Base-by-base conservation (phyloP, 2,797 vertebrate species). In the Tangara arthus region DNA sequence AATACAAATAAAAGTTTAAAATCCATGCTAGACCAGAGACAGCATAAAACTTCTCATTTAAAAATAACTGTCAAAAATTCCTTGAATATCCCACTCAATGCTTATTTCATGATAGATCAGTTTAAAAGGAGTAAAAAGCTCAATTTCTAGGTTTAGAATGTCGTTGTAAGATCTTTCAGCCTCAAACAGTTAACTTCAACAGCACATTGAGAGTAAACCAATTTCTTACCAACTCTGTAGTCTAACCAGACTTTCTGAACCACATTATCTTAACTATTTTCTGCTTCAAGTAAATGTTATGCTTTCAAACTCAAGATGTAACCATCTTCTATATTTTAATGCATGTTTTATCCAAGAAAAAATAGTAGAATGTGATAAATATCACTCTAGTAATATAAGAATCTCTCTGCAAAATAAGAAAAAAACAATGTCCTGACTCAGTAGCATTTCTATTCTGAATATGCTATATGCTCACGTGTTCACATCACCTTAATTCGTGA, bases 391-490 rank as follows among this genome's bases (percentile, higher is more conserved):
- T 35, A 65, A 63, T 79, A 46, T 26, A 39, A 21, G 3, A 72
- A 55, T 52, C 16, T 53, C 49, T 72, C 37, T 59, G 28, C 9
- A 89, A 89, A 82, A 70, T 56, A 70, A 79, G 57, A 84, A 87
- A 91, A 82, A 84, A 7, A 1, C 5, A 30, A 2, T 35, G 28
- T 61, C 55, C 23, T 37, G 21, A 60, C n/a, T 82, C 28, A 70
- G 26, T 37, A 80, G 1, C 9, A 59, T 55, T 87, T 90, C 8
- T 52, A 21, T 63, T 85, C 12, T n/a, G 41, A 77, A 79, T 22
- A 17, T 35, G 52, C 6, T 76, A 79, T 22, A 17, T 35, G 52
- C 6, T 76, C 3, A 42, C 0, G 0, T 1, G 1, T 12, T 87
- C 11, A 24, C 12, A 68, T 39, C 89, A 30, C 7, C 27, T 15